Conservation (phyloP, 2,888 invertebrate genomes). For the Trachelus stipa region DNA sequence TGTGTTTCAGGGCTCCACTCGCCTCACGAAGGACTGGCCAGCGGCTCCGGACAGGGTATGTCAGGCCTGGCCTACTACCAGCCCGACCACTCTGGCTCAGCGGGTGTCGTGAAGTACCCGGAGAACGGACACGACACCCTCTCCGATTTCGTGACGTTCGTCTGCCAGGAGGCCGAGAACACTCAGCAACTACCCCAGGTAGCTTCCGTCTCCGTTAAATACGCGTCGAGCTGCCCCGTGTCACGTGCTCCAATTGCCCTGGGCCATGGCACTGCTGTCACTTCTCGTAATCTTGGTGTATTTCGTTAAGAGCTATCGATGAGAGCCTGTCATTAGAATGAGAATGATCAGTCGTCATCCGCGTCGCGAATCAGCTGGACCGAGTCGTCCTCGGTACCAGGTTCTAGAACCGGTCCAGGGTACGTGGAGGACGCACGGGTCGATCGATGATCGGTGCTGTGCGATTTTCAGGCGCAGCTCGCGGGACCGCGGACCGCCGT, state of each 20-base stretch:
- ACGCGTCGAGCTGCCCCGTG: constrained; percentile 43
- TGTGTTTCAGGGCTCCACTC: constrained; percentile 67
- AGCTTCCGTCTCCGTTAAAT: constrained; percentile 50
- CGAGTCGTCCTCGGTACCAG: neutral
- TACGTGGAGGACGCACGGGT: constrained; percentile 55
- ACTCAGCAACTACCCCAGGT: constrained; percentile 82
- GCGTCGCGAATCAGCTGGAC: neutral
- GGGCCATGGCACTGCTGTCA: constrained; percentile 14
- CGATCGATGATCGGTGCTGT: constrained; percentile 64
- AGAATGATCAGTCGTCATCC: too few relatives aligned
- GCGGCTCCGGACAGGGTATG: constrained; percentile 69
- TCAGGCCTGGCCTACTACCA: constrained; percentile 70
- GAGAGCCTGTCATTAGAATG: too few relatives aligned
- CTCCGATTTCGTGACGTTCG: constrained; percentile 96
- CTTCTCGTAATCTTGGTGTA: too few relatives aligned
- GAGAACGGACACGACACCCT: constrained; percentile 92
- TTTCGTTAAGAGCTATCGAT: too few relatives aligned
- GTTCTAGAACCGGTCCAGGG: constrained; percentile 38
- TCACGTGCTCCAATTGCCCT: constrained; percentile 58
- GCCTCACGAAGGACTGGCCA: constrained; percentile 69
- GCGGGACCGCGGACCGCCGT: constrained; percentile 66
- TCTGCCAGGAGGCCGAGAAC: constrained; percentile 92
- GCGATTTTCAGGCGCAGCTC: constrained; percentile 68
- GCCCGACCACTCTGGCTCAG: constrained; percentile 68
- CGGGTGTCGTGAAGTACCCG: constrained; percentile 75